Percentiles rank a stretch among this genome's conserved stretches.
Evolutionary conservation across 2,888 invertebrate genomes (phyloP).

Genomic region (Oasisia sp.): DNA sequence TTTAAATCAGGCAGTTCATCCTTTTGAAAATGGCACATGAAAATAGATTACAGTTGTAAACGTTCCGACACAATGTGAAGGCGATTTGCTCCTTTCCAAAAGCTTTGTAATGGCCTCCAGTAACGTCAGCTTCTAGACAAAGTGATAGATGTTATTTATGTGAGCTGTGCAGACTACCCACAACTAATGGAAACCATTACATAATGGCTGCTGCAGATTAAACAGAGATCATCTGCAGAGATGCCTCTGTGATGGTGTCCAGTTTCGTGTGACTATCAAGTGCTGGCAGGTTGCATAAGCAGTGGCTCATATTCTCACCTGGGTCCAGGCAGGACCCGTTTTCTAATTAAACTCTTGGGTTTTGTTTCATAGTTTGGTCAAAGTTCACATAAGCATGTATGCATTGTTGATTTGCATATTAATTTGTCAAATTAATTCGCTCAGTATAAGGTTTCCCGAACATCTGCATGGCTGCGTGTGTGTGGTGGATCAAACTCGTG

Average conservation of each 20-base stretch:
- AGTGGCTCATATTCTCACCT: neutral
- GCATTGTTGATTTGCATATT: conserved; percentile 8
- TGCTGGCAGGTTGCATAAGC: neutral
- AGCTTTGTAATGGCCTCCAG: neutral
- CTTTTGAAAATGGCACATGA: neutral
- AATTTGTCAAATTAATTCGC: conserved; percentile 13
- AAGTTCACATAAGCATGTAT: neutral
- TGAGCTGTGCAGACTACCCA: neutral
- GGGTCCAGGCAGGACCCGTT: neutral
- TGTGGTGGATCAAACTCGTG: neutral
- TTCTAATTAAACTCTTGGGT: neutral
- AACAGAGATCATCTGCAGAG: conserved; percentile 13
- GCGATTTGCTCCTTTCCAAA: neutral
- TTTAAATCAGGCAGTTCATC: neutral
- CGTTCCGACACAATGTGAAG: neutral
- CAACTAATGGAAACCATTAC: conserved; percentile 13
- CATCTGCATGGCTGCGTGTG: neutral
- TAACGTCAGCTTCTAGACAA: conserved; percentile 12
- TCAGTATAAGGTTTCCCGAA: conserved; percentile 10
- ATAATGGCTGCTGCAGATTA: neutral
- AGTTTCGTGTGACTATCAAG: neutral
- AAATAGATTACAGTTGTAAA: neutral
- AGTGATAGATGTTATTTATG: conserved; percentile 11
- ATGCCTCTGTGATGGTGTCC: conserved; percentile 3
- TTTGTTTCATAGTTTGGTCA: conserved; percentile 17